Conservation (phyloP, 2,888 invertebrate species). For the Drosophila recens region DNA sequence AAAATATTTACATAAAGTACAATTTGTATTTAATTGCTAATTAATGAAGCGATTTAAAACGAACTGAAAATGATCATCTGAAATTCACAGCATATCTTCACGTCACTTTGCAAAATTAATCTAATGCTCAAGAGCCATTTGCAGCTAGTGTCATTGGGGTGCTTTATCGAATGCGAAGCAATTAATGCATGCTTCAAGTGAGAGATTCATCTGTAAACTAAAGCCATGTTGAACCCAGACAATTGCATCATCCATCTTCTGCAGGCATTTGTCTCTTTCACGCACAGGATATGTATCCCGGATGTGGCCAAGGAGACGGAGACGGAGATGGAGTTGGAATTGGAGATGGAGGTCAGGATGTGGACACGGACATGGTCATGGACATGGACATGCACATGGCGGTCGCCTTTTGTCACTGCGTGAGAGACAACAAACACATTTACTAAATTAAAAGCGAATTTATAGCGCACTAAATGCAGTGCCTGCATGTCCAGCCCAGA, state of each 20-base stretch:
- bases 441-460: conserved; percentile 81
- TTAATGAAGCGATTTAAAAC: not conserved
- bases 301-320: conserved; percentile 14
- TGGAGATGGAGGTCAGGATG: conserved; percentile 2
- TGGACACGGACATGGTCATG: conserved; percentile 17
- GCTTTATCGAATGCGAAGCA: conserved; percentile 58
- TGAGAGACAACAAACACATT: conserved; percentile 73
- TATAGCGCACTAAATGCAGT: conserved; percentile 80
- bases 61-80: not conserved
- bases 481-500: conserved; percentile 44
- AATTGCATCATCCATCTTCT: conserved; percentile 74
- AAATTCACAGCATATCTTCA: not conserved
- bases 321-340: not conserved
- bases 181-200: conserved; percentile 60
- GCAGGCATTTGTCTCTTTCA: conserved; percentile 76
- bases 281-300: conserved; percentile 41
- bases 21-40: no score
- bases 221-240: conserved; percentile 66
- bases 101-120: conserved; percentile 31
- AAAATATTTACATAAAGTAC: no score
- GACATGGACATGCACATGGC: conserved; percentile 48
- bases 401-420: conserved; percentile 62
- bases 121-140: conserved; percentile 28
- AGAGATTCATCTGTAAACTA: conserved; percentile 51
- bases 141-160: conserved; percentile 51